Evolutionary conservation across 1,140 invertebrate genomes (phyloP), one percentile per base, ranked within the genome.

Genomic region (Phymastichus coffea): DNA sequence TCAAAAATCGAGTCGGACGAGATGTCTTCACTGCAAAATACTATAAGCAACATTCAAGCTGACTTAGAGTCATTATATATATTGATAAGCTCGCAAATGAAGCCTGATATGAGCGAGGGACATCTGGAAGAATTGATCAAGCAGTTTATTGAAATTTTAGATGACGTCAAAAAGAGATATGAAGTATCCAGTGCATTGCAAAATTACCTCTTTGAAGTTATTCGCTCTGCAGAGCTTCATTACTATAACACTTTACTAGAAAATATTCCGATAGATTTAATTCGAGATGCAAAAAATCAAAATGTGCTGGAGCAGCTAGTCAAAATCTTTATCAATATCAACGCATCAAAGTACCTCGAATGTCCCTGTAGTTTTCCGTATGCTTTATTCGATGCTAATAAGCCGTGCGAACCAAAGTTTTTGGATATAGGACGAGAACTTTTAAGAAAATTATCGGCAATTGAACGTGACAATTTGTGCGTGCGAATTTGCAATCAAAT

Each of bases 401-500:
- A 62, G 15, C 23, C 60, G 6, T 23, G 12, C 0, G 68, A 77
- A n/a, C 73, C 74, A 28, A 78, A 72, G 23, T 78, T 74, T 57
- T 41, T 69, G 3, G 44, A 70, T 2, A 25, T 75, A 10, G 78
- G 77, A 9, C 66, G 54, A 49, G 30, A 60, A 47, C 52, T 79
- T 40, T 47, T 79, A 4, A 57, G 66, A 8, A 73, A 61, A 66
- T 69, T 74, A 15, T 8, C 20, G 3, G 57, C 20, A 4, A 28
- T 65, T 15, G 30, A 63, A n/a, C 15, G 44, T 15, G 47, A 68
- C 37, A 60, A 64, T 10, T 51, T 61, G 3, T 77, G 69, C 61
- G 41, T 70, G 26, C 47, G 64, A 54, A 63, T 85, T 23, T 85
- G 83, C 63, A 81, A 82, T 57, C 75, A 77, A 61, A 81, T 85